Evolutionary conservation across 1,140 invertebrate species (phyloP), one percentile per base, ranked within the genome.

Genomic region (Aporrectodea caliginosa): DNA sequence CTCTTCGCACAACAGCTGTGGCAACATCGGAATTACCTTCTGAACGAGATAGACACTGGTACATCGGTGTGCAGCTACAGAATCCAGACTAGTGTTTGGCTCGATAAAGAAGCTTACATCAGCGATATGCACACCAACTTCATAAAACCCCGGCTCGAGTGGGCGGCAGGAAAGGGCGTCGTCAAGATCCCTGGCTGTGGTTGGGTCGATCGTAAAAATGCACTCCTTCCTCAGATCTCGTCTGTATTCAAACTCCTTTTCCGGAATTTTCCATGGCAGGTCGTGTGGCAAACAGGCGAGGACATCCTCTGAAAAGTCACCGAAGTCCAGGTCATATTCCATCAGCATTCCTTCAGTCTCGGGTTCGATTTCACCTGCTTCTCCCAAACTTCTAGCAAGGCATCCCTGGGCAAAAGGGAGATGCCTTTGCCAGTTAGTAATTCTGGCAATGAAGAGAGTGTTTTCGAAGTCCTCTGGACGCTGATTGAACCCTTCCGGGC

Each of bases 121-220:
- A 33, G 89, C 89, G 73, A 90, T 89, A 77, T 89, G 88, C 2
- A 89, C 88, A 32, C 89, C 88, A 78, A 89, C 87, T 89, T 97
- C 93, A 43, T 73, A 81, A 16, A 73, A 27, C n/a, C 77, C 80
- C 33, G 79, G 35, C 29, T 71, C 80, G 1, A 81, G 86, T 22
- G 32, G 34, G 35, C 90, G 85, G 69, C 92, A 89, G 88, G 99
- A 98, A 0, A 99, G 88, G 0, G 98, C 98, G 89, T 99, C 98
- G 88, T 99, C 98, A 82, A 99, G 99, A 88, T 99, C 98, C 1
- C 98, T 99, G 88, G 98, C 99, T 0, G 97, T 97, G 1, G 96
- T 95, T 33, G 98, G 98, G 91, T 99, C 98, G 0, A 99, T 97
- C 0, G 96, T 98, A 85, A 97, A 99, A 35, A 99, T 92, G 84